Evolutionary conservation across 2,888 invertebrate species (phyloP).

Genomic region (Aphrophora alni): DNA sequence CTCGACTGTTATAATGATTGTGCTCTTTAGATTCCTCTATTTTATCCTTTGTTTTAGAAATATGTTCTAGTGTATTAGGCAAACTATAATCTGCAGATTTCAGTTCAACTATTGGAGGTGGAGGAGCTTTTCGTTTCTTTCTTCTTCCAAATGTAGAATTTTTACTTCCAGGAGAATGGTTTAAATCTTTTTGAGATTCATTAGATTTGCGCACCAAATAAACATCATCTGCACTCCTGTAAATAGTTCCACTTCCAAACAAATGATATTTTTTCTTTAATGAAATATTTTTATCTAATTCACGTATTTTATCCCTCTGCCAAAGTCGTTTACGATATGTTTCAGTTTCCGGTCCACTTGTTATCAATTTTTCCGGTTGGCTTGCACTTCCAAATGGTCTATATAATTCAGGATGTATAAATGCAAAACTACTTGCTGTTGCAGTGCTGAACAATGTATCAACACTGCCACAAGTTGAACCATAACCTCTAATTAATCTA

Average conservation of each 20-base stretch:
- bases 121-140: slow-evolving; percentile 59
- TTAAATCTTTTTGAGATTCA: slow-evolving; percentile 27
- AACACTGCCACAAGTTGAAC: slow-evolving; percentile 66
- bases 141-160: slow-evolving; percentile 54
- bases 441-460: slow-evolving; percentile 74
- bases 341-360: slow-evolving; percentile 66
- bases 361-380: slow-evolving; percentile 55
- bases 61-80: slow-evolving; percentile 46
- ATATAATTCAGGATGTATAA: slow-evolving; percentile 65
- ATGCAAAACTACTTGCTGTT: slow-evolving; percentile 76
- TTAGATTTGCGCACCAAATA: slow-evolving; percentile 32
- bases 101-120: slow-evolving; percentile 55
- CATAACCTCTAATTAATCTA: slow-evolving; percentile 51
- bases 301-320: slow-evolving; percentile 65
- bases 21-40: slow-evolving; percentile 1
- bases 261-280: slow-evolving; percentile 71
- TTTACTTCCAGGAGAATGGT: slow-evolving; percentile 38
- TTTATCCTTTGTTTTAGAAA: slow-evolving; percentile 10
- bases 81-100: slow-evolving; percentile 48
- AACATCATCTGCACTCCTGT: slow-evolving; percentile 47
- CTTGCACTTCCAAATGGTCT: slow-evolving; percentile 57
- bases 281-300: slow-evolving; percentile 67
- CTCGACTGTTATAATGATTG: slow-evolving; percentile 16
- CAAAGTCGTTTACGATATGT: slow-evolving; percentile 67
- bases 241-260: slow-evolving; percentile 56